Evolutionary conservation across 2,797 vertebrate species (phyloP), one percentile per base, ranked within the genome.

Genomic region (Catharus ustulatus): DNA sequence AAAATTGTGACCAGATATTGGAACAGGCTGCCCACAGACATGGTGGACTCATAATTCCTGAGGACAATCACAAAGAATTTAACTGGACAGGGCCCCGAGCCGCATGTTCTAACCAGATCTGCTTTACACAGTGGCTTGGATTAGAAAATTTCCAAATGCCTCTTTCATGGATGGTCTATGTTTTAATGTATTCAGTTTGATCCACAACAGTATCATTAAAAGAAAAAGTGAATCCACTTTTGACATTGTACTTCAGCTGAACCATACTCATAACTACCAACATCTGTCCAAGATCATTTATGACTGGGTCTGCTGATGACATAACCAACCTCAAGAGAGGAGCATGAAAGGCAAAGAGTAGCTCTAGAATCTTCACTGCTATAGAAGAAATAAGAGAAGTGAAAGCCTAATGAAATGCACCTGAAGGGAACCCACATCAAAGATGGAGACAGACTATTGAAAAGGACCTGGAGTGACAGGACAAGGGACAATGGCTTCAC

Each of bases 361-460:
- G 40, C 27, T 32, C 18, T 27, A 32, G 48, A n/a, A 82, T 38
- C 40, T 38, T 62, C 67, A 52, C 2, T 38, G 48, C 9, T 72
- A 18, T 8, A 46, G 40, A 12, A 72, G 12, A 23, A 63, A 54
- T 15, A 63, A 54, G 55, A 40, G 7, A 19, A 54, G 5, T 15
- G 49, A 54, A 46, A 54, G 18, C 8, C 19, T 38, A 19, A 63
- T n/a, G 40, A 54, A 69, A 43, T 5, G 8, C 10, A 23, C 12
- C 7, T 48, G 52, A 67, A 43, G 55, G 55, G 6, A 38, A 18
- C 18, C 32, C 1, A 82, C 14, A 27, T 40, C 4, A 23, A 54
- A 46, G 15, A 19, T 13, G 7, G 0, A 18, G 18, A 34, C 0
- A 23, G n/a, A 54, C n/a, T 27, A 0, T 3, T n/a, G 67, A 29